These are phyloP conservation scores for Oeneis ivallda DNA, from an alignment of 2,888 invertebrate species.

Conservation along the genomic window DNA sequence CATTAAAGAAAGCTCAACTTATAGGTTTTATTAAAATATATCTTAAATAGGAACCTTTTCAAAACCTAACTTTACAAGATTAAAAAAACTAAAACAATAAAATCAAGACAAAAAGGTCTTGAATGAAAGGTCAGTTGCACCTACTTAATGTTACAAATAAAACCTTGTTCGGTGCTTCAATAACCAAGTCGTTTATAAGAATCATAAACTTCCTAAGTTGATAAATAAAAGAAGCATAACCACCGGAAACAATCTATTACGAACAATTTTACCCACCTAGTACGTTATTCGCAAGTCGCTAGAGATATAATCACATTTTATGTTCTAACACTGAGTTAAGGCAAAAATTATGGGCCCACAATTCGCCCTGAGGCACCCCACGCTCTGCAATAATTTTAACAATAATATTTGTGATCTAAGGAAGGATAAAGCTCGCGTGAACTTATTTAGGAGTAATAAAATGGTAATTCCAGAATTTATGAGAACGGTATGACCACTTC, in stretches of 20 bases:
- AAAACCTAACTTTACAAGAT: background rate
- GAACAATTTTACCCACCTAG: conserved; percentile 66
- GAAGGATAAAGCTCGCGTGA: conserved; percentile 62
- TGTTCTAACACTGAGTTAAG: conserved; percentile 79
- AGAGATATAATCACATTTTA: conserved; percentile 78
- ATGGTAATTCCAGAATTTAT: conserved; percentile 37
- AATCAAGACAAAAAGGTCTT: background rate
- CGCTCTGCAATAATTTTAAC: conserved; percentile 67
- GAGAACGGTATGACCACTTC: conserved; percentile 17
- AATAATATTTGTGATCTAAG: conserved; percentile 72
- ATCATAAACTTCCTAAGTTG: conserved; percentile 19
- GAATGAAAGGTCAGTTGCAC: background rate
- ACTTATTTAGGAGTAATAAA: conserved; percentile 57
- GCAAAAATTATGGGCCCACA: conserved; percentile 77
- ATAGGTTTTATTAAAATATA: background rate
- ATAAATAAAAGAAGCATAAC: conserved; percentile 63
- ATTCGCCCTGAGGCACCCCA: conserved; percentile 73
- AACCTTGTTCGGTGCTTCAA: background rate
- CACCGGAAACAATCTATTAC: conserved; percentile 73
- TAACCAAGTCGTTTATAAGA: background rate
- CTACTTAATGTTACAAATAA: background rate
- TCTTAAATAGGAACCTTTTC: background rate
- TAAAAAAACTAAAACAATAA: background rate
- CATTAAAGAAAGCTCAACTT: background rate
- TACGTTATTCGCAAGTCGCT: conserved; percentile 72